Evolutionary conservation across 1,140 invertebrate genomes (phyloP), one percentile per base, ranked within the genome.

Genomic region (Drosophila nigrodunni): DNA sequence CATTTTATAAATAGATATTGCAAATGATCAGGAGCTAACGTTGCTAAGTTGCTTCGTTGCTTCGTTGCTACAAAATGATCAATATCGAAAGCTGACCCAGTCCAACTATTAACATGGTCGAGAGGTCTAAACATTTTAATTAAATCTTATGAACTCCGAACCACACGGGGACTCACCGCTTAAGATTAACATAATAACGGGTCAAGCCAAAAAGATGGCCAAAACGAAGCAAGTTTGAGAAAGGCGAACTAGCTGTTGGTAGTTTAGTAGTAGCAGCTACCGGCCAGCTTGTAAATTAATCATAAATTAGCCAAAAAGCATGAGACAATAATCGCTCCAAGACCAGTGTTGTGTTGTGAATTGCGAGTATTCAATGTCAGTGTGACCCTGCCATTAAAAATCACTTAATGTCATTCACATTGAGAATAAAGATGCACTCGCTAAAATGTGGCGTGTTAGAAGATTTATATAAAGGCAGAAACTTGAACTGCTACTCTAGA

Each of bases 311-410:
- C 68, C 58, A 73, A 76, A 72, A 41, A 75, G 54, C 59, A 21
- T 72, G 39, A 61, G 59, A 75, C 44, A 44, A 37, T 55, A 52
- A 18, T 60, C 8, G 41, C 18, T 18, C 6, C 52, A 70, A 47
- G 34, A 30, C 15, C 13, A 13, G 41, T 41, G 50, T 39, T 25
- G 34, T 25, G 34, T 18, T 37, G 34, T 25, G 37, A 61, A 62
- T 35, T 18, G 37, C 35, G 1, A 25, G 15, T 39, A 41, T 64
- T 59, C 60, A 64, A 69, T 64, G 49, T 11, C 64, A 49, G 49
- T 49, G 49, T 52, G 69, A 7, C n/a, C 50, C 70, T 68, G 72
- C 76, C 72, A 87, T 87, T 87, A 87, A 87, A 88, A 88, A 64
- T 60, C 83, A 87, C 76, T 87, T 87, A 88, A 73, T 74, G 65